A percentile compares a stretch with the other conserved stretches of the same genome.
These are phyloP conservation scores for Calidris pugnax DNA, from an alignment of 2,113 vertebrate genomes.

Conservation along the genomic window DNA sequence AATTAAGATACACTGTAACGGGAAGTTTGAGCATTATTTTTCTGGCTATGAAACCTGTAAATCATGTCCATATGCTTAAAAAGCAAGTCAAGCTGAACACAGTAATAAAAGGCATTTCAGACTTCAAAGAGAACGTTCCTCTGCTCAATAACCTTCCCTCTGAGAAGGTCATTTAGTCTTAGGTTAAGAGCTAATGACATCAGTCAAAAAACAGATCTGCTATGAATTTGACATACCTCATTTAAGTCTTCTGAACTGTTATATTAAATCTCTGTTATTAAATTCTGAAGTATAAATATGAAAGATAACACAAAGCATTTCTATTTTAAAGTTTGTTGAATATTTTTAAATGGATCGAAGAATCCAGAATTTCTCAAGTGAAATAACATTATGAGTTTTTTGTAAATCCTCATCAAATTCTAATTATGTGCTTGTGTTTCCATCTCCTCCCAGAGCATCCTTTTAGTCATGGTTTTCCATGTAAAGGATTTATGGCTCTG, in stretches of 20 bases:
- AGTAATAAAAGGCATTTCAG: slow-evolving; percentile 28
- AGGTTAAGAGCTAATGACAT: slow-evolving; percentile 18
- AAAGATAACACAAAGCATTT: neutral
- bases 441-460: neutral
- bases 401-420: neutral
- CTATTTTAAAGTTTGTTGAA: neutral
- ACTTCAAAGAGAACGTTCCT: slow-evolving; percentile 35
- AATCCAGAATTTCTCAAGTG: neutral
- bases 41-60: slow-evolving; percentile 17
- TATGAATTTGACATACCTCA: neutral
- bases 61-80: slow-evolving; percentile 43
- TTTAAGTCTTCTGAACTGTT: slow-evolving; percentile 1
- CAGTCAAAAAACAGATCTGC: neutral
- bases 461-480: neutral
- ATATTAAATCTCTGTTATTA: neutral
- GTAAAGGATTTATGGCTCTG: neutral
- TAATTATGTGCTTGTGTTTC: neutral
- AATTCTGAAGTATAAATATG: neutral
- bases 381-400: neutral
- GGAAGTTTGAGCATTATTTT: neutral
- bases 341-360: neutral
- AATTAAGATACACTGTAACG: neutral
- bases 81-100: slow-evolving; percentile 7
- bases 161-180: slow-evolving; percentile 21
- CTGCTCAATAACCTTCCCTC: slow-evolving; percentile 19